phyloP scores from a whole-genome alignment of 1,140 invertebrate genomes.

The Saccostrea glomerata region DNA sequence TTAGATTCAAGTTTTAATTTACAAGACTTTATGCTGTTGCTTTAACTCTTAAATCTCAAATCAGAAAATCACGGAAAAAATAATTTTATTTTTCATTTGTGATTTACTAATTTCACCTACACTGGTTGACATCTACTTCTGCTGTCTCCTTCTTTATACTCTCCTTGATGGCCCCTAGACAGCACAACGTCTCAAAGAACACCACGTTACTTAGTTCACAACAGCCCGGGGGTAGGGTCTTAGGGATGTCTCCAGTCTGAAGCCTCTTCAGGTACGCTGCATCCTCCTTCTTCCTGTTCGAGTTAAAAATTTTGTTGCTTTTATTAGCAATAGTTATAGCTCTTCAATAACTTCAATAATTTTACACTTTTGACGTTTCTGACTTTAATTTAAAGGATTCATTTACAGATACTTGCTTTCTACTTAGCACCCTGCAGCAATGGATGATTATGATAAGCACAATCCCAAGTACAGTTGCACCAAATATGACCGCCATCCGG shows the following conservation, averaged over 20 bases:
- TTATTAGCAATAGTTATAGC: too few relatives aligned
- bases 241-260: not conserved
- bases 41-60: too few relatives aligned
- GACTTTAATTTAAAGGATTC: not conserved
- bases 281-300: not conserved
- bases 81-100: too few relatives aligned
- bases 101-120: too few relatives aligned
- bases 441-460: not conserved
- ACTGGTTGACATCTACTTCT: not conserved
- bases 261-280: not conserved
- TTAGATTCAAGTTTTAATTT: too few relatives aligned
- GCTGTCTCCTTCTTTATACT: not conserved
- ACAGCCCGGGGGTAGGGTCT: not conserved
- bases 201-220: conserved; percentile 6
- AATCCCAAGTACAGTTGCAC: conserved; percentile 8
- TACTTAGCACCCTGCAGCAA: conserved; percentile 4
- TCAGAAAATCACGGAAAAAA: too few relatives aligned
- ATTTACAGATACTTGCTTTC: conserved; percentile 8
- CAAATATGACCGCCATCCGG: not conserved
- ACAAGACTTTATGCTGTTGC: too few relatives aligned
- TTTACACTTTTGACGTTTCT: not conserved
- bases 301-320: not conserved
- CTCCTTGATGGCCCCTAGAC: not conserved
- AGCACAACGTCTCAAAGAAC: conserved; percentile 10
- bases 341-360: too few relatives aligned